Conservation (phyloP, 2,888 invertebrate genomes). For the Lasioglossum lativentre region DNA sequence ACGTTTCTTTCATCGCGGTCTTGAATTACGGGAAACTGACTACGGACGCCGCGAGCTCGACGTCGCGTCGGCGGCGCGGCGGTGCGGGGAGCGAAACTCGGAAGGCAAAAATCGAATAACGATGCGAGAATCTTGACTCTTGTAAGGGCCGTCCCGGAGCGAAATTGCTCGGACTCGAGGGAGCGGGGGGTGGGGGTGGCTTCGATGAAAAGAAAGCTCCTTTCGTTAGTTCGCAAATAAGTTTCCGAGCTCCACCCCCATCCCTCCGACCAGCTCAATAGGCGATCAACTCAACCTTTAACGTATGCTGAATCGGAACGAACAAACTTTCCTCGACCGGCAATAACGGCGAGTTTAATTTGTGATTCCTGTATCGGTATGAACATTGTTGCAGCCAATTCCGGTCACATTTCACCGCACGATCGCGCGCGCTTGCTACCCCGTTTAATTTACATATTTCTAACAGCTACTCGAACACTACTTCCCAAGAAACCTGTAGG, state of each 20-base stretch:
- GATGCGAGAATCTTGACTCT: conserved; percentile 68
- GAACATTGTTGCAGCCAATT: conserved; percentile 31
- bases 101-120: conserved; percentile 66
- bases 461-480: neutral
- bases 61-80: neutral
- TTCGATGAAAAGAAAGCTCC: conserved; percentile 62
- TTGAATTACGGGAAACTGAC: conserved; percentile 45
- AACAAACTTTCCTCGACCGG: conserved; percentile 57
- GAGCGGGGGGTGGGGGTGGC: conserved; percentile 1
- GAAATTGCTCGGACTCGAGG: conserved; percentile 67
- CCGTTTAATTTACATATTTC: neutral
- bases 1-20: conserved; percentile 61
- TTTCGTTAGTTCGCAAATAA: conserved; percentile 72
- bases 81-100: conserved; percentile 21
- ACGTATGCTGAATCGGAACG: conserved; percentile 61
- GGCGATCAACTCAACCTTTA: conserved; percentile 61
- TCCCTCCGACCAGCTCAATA: conserved; percentile 48
- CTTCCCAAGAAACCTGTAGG: neutral
- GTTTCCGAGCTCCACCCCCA: conserved; percentile 43
- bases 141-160: conserved; percentile 59
- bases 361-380: conserved; percentile 52
- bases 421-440: neutral
- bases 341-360: conserved; percentile 60
- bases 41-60: conserved; percentile 15
- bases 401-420: neutral